These are phyloP conservation scores for Bombus sylvicola DNA, from an alignment of 1,140 invertebrate species.

Conservation along the genomic window DNA sequence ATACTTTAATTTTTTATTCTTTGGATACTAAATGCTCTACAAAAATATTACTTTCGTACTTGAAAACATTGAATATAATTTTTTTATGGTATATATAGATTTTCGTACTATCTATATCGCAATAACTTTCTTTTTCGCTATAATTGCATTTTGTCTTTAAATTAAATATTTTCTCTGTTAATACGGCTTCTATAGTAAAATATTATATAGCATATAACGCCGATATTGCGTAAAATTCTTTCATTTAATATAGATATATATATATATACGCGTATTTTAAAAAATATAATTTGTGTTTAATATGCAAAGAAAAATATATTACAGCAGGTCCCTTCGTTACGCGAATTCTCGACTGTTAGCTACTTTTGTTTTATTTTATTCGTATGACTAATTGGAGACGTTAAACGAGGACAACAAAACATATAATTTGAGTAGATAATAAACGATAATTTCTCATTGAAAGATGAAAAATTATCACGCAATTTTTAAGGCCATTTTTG, in stretches of 20 bases:
- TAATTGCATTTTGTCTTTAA: neutral
- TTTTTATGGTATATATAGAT: neutral
- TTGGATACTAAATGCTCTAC: constrained; percentile 1
- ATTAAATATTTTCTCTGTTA: neutral
- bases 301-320: constrained; percentile 16
- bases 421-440: neutral
- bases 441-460: neutral
- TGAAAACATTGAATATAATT: neutral
- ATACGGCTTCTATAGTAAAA: neutral
- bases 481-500: constrained; percentile 5
- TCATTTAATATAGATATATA: neutral
- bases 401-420: neutral
- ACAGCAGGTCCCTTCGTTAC: constrained; percentile 3
- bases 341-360: neutral
- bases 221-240: neutral
- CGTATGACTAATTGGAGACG: neutral
- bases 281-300: neutral
- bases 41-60: constrained; percentile 7
- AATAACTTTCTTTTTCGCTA: neutral
- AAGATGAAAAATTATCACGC: neutral
- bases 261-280: neutral
- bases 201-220: neutral
- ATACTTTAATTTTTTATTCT: neutral
- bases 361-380: neutral
- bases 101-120: neutral